Conservation (phyloP, 2,797 vertebrate species). For the Streptopelia turtur region DNA sequence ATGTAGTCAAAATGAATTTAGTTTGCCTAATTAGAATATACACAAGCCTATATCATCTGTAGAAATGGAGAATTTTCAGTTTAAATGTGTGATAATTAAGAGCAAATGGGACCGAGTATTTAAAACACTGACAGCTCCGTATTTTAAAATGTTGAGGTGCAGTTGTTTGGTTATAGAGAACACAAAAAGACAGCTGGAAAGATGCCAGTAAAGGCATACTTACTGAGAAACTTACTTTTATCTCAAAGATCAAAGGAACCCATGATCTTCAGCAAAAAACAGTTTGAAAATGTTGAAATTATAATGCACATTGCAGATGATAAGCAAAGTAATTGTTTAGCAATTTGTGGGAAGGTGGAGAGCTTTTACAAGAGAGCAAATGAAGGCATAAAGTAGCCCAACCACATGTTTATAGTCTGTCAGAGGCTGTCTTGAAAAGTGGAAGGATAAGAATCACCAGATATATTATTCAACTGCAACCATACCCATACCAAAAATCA, state of each 20-base stretch:
- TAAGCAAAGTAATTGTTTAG: constrained; percentile 41
- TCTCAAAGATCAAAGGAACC: constrained; percentile 35
- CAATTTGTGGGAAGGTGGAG: neutral
- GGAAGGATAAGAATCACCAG: neutral
- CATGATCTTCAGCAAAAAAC: constrained; percentile 23
- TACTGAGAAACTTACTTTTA: constrained; percentile 33
- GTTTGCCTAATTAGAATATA: constrained; percentile 30
- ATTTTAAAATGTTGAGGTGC: neutral
- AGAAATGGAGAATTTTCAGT: constrained; percentile 19
- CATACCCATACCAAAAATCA: neutral
- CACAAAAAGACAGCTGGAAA: constrained; percentile 6
- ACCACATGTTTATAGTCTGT: neutral
- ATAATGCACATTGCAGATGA: neutral
- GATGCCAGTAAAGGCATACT: neutral
- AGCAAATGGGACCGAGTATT: neutral
- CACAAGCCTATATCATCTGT: neutral
- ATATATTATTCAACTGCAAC: neutral
- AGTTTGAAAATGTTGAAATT: constrained; percentile 32
- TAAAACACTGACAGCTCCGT: constrained; percentile 28
- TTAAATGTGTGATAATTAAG: constrained; percentile 43
- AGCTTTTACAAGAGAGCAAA: neutral
- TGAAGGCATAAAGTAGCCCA: neutral
- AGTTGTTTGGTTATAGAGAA: constrained; percentile 27
- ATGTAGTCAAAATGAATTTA: constrained; percentile 21
- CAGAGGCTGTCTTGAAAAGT: neutral